These are phyloP conservation scores for Cercopithecus mona DNA, from an alignment of 2,113 vertebrate species.

Conservation along the genomic window DNA sequence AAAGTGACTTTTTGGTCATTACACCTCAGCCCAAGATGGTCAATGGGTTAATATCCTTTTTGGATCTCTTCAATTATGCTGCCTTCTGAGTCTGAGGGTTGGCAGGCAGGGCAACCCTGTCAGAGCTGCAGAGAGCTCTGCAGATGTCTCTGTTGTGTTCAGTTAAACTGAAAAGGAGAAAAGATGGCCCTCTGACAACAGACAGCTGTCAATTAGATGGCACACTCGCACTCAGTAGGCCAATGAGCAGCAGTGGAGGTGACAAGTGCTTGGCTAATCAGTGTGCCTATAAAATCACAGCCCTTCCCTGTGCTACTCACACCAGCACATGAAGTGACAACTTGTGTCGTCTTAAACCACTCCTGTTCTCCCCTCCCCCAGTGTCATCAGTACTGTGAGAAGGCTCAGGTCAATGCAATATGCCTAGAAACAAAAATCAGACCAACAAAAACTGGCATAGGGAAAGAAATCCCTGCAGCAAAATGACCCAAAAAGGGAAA, in stretches of 20 bases:
- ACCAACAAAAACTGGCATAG: not conserved
- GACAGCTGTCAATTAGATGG: slow-evolving; percentile 68
- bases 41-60: not conserved
- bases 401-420: not conserved
- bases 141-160: slow-evolving; percentile 53
- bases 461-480: not conserved
- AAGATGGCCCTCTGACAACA: slow-evolving; percentile 69
- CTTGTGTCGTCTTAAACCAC: not conserved
- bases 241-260: slow-evolving; percentile 24
- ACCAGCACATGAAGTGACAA: not conserved
- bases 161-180: slow-evolving; percentile 58
- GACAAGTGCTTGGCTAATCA: slow-evolving; percentile 59
- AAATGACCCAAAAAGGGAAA: not conserved
- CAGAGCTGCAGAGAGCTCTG: slow-evolving; percentile 37
- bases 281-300: slow-evolving; percentile 25
- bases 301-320: not conserved
- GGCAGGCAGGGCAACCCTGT: slow-evolving; percentile 52
- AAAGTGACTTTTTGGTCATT: not conserved
- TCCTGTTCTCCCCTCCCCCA: not conserved
- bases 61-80: not conserved
- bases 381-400: not conserved
- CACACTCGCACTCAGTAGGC: not conserved
- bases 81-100: not conserved
- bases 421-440: not conserved
- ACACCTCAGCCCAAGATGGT: not conserved